Evolutionary conservation across 2,797 vertebrate species (phyloP).

Genomic region (Cetoscarus ocellatus): DNA sequence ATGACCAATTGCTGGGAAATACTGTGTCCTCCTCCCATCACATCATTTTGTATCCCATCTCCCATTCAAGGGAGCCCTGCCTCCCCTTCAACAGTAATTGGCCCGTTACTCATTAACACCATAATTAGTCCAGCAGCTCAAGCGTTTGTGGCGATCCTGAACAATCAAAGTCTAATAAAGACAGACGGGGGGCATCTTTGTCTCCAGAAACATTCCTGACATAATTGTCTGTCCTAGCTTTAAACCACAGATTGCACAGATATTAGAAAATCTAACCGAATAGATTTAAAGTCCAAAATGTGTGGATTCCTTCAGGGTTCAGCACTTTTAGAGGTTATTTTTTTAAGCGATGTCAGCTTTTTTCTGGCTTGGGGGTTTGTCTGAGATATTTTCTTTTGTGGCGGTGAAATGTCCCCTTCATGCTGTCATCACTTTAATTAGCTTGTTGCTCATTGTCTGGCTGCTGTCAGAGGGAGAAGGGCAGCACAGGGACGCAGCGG

Average conservation of each 20-base stretch:
- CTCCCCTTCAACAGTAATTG: conserved; percentile 35
- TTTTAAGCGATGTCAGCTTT: neutral
- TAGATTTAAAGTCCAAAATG: neutral
- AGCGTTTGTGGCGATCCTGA: conserved; percentile 32
- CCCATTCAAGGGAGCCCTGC: neutral
- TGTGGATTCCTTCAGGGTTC: neutral
- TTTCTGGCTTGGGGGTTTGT: neutral
- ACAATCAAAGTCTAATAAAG: conserved; percentile 51
- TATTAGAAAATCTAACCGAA: too few relatives aligned
- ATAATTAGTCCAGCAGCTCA: conserved; percentile 51
- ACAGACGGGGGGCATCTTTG: conserved; percentile 42
- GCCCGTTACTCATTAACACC: conserved; percentile 65
- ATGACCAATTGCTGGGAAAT: conserved; percentile 26
- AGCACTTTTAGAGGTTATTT: neutral
- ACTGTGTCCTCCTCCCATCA: neutral
- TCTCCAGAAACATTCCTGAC: conserved; percentile 50
- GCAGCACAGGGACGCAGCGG: conserved; percentile 27
- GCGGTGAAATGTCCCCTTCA: conserved; percentile 12
- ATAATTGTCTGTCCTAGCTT: neutral
- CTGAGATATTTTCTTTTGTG: neutral
- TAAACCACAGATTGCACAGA: neutral
- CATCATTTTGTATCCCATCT: neutral
- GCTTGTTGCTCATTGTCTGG: conserved; percentile 70
- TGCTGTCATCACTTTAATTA: conserved; percentile 68
- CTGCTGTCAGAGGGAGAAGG: conserved; percentile 53